These are phyloP conservation scores for Prinia subflava DNA, from an alignment of 2,113 vertebrate genomes.

Conservation along the genomic window DNA sequence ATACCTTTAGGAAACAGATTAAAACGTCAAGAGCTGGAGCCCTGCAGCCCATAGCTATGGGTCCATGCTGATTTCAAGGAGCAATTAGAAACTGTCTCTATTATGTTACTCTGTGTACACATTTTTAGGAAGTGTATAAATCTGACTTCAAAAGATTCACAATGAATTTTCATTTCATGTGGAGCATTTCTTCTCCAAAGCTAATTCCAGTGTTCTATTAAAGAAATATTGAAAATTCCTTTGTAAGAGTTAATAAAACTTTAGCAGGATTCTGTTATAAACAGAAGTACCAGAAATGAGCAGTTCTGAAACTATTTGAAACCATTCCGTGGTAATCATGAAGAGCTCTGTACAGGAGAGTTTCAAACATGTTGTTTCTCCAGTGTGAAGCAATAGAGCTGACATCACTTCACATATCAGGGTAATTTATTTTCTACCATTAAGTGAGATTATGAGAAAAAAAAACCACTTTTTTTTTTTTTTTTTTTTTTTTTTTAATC, in stretches of 20 bases:
- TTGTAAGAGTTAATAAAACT: not conserved
- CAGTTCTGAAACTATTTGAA: not conserved
- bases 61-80: not conserved
- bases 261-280: not conserved
- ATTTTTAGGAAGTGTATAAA: not conserved
- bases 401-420: not conserved
- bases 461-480: fast-evolving
- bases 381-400: not conserved
- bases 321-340: not conserved
- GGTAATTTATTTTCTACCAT: not conserved
- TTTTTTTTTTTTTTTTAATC: not conserved
- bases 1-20: constrained; percentile 10
- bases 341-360: not conserved
- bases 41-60: not conserved
- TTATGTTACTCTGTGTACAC: not conserved
- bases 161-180: not conserved
- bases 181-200: not conserved
- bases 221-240: not conserved
- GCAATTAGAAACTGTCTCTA: not conserved
- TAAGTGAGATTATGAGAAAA: not conserved
- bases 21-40: not conserved
- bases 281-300: not conserved
- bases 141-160: not conserved
- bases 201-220: not conserved
- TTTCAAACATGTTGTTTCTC: not conserved